Conservation (phyloP, 2,888 invertebrate species). For the Drosophila stalkeri region DNA sequence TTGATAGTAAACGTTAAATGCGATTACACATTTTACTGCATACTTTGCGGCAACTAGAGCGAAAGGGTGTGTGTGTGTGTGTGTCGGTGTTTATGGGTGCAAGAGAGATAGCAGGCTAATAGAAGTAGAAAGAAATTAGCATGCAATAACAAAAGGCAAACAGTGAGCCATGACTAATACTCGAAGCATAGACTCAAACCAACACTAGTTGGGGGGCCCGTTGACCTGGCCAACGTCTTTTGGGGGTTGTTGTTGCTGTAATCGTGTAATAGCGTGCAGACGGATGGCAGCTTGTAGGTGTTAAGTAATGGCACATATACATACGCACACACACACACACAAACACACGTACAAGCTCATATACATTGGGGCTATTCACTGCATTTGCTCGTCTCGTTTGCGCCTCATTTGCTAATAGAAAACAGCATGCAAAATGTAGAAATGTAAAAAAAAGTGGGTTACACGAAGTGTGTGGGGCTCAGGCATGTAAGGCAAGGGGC, state of each 20-base stretch:
- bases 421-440: constrained; percentile 15
- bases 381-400: constrained; percentile 49
- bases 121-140: constrained; percentile 58
- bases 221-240: constrained; percentile 53
- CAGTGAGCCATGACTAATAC: constrained; percentile 65
- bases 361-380: constrained; percentile 59
- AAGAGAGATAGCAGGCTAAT: constrained; percentile 19
- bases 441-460: constrained; percentile 15
- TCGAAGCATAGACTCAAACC: constrained; percentile 27
- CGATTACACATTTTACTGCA: constrained; percentile 71
- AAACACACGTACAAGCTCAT: constrained; percentile 12
- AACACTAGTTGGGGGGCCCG: constrained; percentile 4
- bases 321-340: constrained; percentile 28
- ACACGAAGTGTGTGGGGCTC: background rate
- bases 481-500: background rate
- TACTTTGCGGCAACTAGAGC: constrained; percentile 57
- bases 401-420: constrained; percentile 55
- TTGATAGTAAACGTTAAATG: constrained; percentile 60
- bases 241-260: constrained; percentile 72
- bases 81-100: background rate
- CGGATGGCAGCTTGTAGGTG: constrained; percentile 63
- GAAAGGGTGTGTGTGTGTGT: constrained; percentile 9
- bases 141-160: constrained; percentile 66
- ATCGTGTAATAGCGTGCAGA: constrained; percentile 78
- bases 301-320: constrained; percentile 63